Evolutionary conservation across 2,113 vertebrate species (phyloP).

Genomic region (Rhinoptilus africanus): DNA sequence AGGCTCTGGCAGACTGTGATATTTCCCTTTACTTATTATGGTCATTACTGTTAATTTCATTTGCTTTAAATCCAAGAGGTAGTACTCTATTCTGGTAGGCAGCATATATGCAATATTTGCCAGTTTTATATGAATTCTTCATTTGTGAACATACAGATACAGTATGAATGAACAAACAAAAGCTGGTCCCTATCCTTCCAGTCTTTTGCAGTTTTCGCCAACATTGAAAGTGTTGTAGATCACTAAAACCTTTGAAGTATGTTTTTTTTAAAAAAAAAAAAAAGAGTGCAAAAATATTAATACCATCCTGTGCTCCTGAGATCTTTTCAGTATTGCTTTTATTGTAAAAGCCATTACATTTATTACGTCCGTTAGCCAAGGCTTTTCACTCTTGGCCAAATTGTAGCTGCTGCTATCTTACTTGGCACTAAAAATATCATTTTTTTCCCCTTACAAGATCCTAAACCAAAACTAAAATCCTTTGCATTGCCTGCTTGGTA

Average conservation of each 20-base stretch:
- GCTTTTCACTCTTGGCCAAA: not conserved
- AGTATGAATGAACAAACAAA: not conserved
- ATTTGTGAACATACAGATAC: not conserved
- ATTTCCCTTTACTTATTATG: not conserved
- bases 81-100: not conserved
- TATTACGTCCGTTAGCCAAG: not conserved
- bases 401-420: not conserved
- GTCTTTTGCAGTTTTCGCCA: not conserved
- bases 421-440: not conserved
- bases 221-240: not conserved
- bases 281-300: not conserved
- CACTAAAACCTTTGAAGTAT: not conserved
- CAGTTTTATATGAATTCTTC: not conserved
- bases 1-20: not conserved
- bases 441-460: not conserved
- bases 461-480: not conserved
- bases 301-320: not conserved
- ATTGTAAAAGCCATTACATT: not conserved
- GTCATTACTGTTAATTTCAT: not conserved
- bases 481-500: not conserved
- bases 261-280: not conserved
- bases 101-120: not conserved
- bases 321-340: not conserved
- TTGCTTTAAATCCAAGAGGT: not conserved
- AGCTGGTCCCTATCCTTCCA: not conserved